Evolutionary conservation across 53 echinoderm and acorn worm genomes (phyloP), one percentile per base, ranked within the genome.

Genomic region (Zoroaster sp.): DNA sequence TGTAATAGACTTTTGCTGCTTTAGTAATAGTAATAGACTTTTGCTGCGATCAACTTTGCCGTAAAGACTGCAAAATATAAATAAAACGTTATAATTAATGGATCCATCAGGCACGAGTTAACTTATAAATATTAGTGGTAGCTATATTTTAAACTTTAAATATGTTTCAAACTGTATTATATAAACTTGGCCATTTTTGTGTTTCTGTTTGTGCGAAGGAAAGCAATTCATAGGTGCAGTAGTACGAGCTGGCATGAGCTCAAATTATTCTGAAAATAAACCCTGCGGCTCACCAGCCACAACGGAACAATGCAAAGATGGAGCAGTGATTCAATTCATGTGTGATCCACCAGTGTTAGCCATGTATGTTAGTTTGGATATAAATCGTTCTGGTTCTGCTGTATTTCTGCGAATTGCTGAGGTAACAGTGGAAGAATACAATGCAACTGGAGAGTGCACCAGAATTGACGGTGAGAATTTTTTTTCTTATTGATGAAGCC

Each of bases 341-440:
- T 85, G 85, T 12, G 39, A 81, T 5, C 20, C 69, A 35, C 52
- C 37, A 10, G 14, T 47, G 49, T 31, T 35, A 35, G 46, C 85
- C 52, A 46, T 69, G 69, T 85, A 85, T n/a, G 52, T 85, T 4
- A 85, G 41, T 25, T 6, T 85, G 34, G 85, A 85, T 70, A 71
- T 85, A 4, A 51, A 85, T 38, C 36, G 70, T 10, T 20, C 45
- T 5, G 31, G 12, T 12, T 25, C 71, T 15, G 85, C 47, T 21
- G 71, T 46, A 9, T 3, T 85, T 35, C 35, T 85, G 35, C 72
- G 70, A 51, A 15, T 85, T 28, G 85, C 40, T 32, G 81, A 85
- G 51, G 85, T 85, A 10, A 69, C 3, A 7, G 52, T 85, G 71
- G 51, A 85, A 0, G 38, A 37, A 28, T 59, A 59, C n/a, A n/a